These are phyloP conservation scores for Butorides virescens DNA, from an alignment of 2,113 vertebrate genomes.

Conservation along the genomic window DNA sequence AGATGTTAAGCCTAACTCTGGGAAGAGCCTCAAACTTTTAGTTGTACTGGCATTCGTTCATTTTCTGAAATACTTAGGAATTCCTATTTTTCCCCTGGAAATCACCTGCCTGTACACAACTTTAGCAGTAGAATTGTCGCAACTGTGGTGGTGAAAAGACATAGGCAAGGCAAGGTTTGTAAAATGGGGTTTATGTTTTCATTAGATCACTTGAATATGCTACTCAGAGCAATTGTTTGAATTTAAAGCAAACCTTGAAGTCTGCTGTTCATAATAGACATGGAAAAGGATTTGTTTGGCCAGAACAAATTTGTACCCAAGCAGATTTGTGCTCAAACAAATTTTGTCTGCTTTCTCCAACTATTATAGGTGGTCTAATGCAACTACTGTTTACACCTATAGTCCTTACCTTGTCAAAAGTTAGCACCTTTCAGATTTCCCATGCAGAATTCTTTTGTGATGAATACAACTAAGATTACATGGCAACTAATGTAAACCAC, in stretches of 20 bases:
- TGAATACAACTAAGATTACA: not conserved
- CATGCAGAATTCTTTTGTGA: not conserved
- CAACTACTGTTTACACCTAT: not conserved
- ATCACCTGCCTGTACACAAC: not conserved
- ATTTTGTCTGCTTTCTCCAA: not conserved
- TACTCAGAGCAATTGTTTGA: not conserved
- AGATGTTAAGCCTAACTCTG: not conserved
- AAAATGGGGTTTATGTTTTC: not conserved
- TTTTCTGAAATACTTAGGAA: not conserved
- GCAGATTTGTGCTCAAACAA: not conserved
- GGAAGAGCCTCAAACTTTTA: not conserved
- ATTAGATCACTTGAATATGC: not conserved
- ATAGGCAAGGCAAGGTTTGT: not conserved
- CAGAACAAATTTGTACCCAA: not conserved
- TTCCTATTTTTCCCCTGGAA: not conserved
- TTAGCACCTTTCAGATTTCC: not conserved
- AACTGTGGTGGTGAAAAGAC: not conserved
- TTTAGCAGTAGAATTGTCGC: not conserved
- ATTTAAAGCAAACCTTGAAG: not conserved
- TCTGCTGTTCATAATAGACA: not conserved
- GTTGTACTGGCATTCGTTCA: not conserved
- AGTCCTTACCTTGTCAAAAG: accelerated
- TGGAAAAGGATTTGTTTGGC: not conserved
- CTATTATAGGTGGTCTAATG: not conserved
- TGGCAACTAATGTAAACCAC: not conserved